A percentile compares a stretch with the other conserved stretches of the same genome.
These are phyloP conservation scores for Motacilla alba DNA, from an alignment of 2,113 vertebrate genomes.

Conservation along the genomic window DNA sequence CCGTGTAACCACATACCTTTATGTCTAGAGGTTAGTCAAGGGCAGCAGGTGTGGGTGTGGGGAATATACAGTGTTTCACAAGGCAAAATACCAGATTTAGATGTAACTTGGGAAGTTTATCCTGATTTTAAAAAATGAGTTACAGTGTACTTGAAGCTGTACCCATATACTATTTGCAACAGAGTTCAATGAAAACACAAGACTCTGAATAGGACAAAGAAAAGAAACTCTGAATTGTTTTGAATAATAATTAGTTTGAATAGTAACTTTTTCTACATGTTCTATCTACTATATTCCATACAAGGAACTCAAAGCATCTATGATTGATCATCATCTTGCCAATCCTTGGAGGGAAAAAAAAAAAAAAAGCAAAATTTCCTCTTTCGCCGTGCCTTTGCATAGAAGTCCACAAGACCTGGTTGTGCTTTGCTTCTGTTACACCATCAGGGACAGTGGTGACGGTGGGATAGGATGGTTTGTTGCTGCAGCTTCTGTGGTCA, in stretches of 20 bases:
- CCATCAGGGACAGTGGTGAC: rapidly evolving
- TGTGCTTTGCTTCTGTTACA: neutral
- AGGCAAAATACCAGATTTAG: neutral
- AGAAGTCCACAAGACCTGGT: neutral
- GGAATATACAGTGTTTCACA: neutral
- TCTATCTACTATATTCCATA: neutral
- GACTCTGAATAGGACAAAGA: neutral
- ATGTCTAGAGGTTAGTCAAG: conserved; percentile 50
- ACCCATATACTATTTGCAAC: neutral
- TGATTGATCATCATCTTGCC: neutral
- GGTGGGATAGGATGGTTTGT: neutral
- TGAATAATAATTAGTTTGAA: neutral
- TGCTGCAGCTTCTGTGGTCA: neutral
- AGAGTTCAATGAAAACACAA: neutral
- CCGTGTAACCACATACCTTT: neutral
- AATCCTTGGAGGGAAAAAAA: neutral
- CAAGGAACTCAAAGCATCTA: neutral
- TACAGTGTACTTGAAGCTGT: neutral
- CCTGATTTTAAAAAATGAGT: neutral
- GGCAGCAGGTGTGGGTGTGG: neutral
- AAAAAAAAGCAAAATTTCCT: neutral
- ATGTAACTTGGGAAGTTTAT: neutral
- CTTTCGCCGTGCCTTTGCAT: neutral
- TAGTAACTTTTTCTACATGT: neutral
- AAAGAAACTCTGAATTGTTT: neutral